Evolutionary conservation across 2,797 vertebrate genomes (phyloP), one percentile per base, ranked within the genome.

Genomic region (Melanotaenia maccullochi): DNA sequence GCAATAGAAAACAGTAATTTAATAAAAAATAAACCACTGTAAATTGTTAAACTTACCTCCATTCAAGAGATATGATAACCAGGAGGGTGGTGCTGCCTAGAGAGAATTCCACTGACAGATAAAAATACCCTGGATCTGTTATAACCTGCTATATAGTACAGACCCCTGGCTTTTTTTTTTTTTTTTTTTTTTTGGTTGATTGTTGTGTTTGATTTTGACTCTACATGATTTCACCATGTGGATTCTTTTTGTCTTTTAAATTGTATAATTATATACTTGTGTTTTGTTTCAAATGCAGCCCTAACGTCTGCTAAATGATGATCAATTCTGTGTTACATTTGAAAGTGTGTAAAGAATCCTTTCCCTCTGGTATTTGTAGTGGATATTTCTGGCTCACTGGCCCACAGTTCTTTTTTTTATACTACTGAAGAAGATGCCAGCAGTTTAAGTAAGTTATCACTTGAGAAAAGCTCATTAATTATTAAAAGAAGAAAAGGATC

Each of bases 381-480:
- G 20, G 12, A 38, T 79, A 62, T 67, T 44, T 57, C 66, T 66
- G 62, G 38, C 47, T 22, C 47, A 9, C n/a, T 51, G 3, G n/a
- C 36, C 56, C 12, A 22, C n/a, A 54, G 40, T 42, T 42, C 59
- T 33, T 33, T 8, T 33, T 33, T 33, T 8, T 33, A 57, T 52
- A 56, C 38, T 67, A 35, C 33, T 68, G 54, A 85, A 67, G 60
- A 56, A 63, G 2, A 35, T 60, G 49, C 33, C 60, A 74, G 71
- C 76, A 71, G 54, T 65, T 80, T 55, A 28, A 36, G 25, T 54
- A 52, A 65, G 51, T 60, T 38, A 64, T 40, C 68, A 60, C 57
- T 42, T 63, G 56, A 60, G 54, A 73, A 74, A 71, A 73, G 5
- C 40, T 65, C 35, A 75, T 69, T 55, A 32, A 57, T 73, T 36